Evolutionary conservation across 1,140 invertebrate genomes (phyloP), one percentile per base, ranked within the genome.

Genomic region (Drosophila ananassae): DNA sequence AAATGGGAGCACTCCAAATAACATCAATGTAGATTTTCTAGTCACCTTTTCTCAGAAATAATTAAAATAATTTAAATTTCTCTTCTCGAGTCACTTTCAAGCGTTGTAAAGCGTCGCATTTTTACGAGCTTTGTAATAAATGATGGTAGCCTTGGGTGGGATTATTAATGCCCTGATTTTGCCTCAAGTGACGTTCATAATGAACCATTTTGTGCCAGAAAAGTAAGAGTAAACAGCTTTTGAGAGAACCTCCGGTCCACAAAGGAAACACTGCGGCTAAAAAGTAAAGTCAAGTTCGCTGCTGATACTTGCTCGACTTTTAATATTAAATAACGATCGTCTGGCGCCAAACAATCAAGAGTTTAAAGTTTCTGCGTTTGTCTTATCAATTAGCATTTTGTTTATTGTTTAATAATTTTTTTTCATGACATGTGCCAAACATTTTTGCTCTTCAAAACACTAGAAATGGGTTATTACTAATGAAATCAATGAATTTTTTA

Each of bases 291-390:
- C 52, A 12, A 44, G 52, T 69, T 28, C 51, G 22, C 30, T 58
- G 55, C 55, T 37, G 46, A 17, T 8, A 52, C 58, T 59, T 69
- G 51, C 69, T 60, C 74, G 55, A 77, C 44, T 64, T 56, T 83
- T 58, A 41, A 66, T 74, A 55, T 67, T 51, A 41, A 69, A 61
- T 74, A 69, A 71, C 57, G 63, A 85, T 56, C 48, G 81, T 77
- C 68, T 85, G 81, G 81, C 81, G 81, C 81, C 81, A 63, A 25
- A 57, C 82, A 85, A 85, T 85, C 66, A 85, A 74, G 73, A 75
- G 46, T 53, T 85, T 77, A 57, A 74, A 69, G 59, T 75, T 72
- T 30, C 37, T 39, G 10, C 24, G 21, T 68, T 50, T 69, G 63
- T 41, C 10, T 74, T 80, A 44, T 32, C 77, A 85, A 85, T 85